These are phyloP conservation scores for Brachylomia viminalis DNA, from an alignment of 2,888 invertebrate genomes.

Conservation along the genomic window DNA sequence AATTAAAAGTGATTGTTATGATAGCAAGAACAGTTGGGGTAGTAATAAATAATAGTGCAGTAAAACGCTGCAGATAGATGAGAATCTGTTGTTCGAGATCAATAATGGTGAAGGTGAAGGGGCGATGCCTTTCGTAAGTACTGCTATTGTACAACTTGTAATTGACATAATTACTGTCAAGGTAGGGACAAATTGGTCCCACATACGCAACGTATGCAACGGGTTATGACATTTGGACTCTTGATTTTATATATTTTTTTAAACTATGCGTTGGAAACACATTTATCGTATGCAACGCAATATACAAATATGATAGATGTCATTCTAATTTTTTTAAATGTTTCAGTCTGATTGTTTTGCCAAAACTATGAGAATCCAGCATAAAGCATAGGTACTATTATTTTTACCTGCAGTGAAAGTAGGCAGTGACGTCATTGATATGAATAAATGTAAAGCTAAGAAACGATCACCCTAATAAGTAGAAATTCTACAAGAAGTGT, in stretches of 20 bases:
- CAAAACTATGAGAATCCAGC: not conserved
- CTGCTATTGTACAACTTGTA: slow-evolving; percentile 40
- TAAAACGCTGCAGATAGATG: slow-evolving; percentile 38
- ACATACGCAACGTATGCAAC: not conserved
- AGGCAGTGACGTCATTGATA: not conserved
- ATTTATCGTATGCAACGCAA: not conserved
- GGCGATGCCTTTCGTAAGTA: slow-evolving; percentile 42
- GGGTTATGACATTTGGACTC: not conserved
- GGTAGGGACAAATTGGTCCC: not conserved
- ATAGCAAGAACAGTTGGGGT: slow-evolving; percentile 4
- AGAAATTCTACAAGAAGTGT: not conserved
- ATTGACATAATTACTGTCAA: not conserved
- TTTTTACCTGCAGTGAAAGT: not conserved
- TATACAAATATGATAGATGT: not conserved
- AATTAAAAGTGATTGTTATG: slow-evolving; percentile 27
- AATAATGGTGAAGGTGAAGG: slow-evolving; percentile 61
- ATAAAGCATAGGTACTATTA: no score
- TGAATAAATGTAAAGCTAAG: not conserved
- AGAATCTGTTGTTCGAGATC: slow-evolving; percentile 59
- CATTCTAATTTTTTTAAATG: not conserved
- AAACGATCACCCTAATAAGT: not conserved
- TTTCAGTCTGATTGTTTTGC: not conserved
- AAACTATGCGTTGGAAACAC: not conserved
- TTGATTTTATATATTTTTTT: not conserved
- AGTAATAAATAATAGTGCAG: slow-evolving; percentile 28